Base-by-base conservation (phyloP, 2,888 invertebrate genomes). In the Imbricaverruca yamaguchii region DNA sequence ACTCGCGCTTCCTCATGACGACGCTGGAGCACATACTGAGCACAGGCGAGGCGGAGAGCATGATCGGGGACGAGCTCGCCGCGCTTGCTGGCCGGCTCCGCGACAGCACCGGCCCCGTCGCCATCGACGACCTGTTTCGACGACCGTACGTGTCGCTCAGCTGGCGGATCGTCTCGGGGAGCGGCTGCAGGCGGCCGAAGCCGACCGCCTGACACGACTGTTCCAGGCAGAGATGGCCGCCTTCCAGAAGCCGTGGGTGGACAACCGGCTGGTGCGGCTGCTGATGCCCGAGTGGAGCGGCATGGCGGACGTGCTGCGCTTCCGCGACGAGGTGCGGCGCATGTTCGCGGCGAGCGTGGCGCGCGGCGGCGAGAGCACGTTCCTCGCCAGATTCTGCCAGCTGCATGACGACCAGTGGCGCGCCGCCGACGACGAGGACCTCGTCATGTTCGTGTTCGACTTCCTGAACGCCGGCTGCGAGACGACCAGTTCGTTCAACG, bases 381-480 rank as follows among this genome's bases (percentile, higher is more conserved):
- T 74, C 18, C 21, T 74, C 15, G 21, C 8, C 2, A 21, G 55
- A 2, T 18, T 74, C 9, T 55, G 74, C 74, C 21, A 21, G 8
- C 18, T 15, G 74, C 74, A 10, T 21, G 74, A 23, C 21, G 53
- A 21, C 55, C 11, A 55, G 23, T 74, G 74, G 74, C 9, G 9
- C 21, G 23, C 74, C 10, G 74, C 53, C 8, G 55, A 53, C 9
- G 74, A 74, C 74, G 53, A 74, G 55, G 74, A 74, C 53, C 74
- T 74, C 6, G 74, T 74, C 53, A 74, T 74, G 74, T 74, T 74
- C 74, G 11, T 74, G 13, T 74, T 74, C 55, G 74, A 74, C 74
- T 74, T 74, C 74, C 53, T 74, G 10, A 74, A 74, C 53, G 74
- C 74, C 74, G 74, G 74, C 55, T 74, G 74, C 21, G 74, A 74